A percentile compares a stretch with the other conserved stretches of the same genome.
Conservation (phyloP, 2,888 invertebrate genomes). For the Nephrotoma guestfalica region DNA sequence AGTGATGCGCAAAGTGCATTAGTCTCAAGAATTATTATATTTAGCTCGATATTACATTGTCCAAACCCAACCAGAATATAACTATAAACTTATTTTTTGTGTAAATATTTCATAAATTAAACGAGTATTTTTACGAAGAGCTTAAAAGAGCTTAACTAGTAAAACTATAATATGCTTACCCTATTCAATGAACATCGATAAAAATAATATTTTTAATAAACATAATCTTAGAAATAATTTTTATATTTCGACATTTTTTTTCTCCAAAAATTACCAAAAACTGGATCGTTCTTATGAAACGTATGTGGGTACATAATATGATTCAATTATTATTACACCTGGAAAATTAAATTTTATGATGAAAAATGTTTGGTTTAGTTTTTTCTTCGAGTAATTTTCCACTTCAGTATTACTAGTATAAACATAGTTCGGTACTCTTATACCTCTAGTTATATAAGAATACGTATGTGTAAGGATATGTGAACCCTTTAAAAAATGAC, state of each 20-base stretch:
- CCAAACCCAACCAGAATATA: too few species aligned
- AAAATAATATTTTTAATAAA: background rate
- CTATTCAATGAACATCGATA: background rate
- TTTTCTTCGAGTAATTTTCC: background rate
- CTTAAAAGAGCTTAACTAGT: background rate
- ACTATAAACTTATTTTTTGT: background rate
- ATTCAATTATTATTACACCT: background rate
- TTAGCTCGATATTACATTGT: too few species aligned
- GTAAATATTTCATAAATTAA: background rate
- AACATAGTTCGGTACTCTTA: too few species aligned
- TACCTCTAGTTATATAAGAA: background rate
- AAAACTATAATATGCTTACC: background rate
- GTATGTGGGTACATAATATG: background rate
- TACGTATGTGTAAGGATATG: background rate
- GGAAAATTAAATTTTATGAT: background rate
- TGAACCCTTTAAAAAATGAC: background rate
- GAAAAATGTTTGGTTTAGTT: background rate
- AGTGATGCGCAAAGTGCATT: too few species aligned
- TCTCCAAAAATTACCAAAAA: background rate
- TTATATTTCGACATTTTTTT: background rate
- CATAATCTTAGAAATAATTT: background rate
- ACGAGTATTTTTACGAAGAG: background rate
- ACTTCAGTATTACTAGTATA: background rate
- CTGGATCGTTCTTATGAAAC: background rate
- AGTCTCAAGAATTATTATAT: too few species aligned